Evolutionary conservation across 30 jellyfish, hydroid and myxozoan genomes (phyloP), one percentile per base, ranked within the genome.

Genomic region (Aurelia aurita): DNA sequence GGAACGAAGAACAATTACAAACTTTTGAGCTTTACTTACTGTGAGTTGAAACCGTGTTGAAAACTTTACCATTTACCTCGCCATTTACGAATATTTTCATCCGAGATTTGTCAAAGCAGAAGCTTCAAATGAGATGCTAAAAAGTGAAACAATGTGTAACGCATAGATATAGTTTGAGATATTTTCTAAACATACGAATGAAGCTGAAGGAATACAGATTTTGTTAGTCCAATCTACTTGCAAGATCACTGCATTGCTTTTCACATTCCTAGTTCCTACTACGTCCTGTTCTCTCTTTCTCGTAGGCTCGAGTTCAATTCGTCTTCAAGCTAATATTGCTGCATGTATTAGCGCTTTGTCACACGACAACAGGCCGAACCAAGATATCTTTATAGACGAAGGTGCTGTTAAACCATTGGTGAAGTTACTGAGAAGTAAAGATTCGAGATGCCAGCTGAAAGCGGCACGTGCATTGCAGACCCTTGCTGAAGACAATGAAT

Each of bases 401-500:
- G 89, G 89, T 15, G 89, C 89, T 13, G 89, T 86, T 44, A 65
- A 23, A 47, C 89, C 85, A 25, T 39, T 86, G 35, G 95, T 75
- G 51, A 68, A 64, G 71, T 63, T 86, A 22, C 79, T 86, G 47
- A 62, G 75, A 34, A 63, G 95, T 60, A 86, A 86, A 57, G 89
- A 74, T 16, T 43, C 85, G 20, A 66, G 86, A 31, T 86, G 95
- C 80, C 95, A 86, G 62, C 61, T 86, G 59, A 86, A 86, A 49
- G 95, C 95, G 6, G 95, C 95, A 18, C 72, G 89, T 20, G 95
- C 95, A 1, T 60, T 86, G 74, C 89, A 86, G 21, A 51, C 85
- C 16, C 58, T 86, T 70, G 25, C 95, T 3, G 80, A 86, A 49
- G 89, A 72, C 58, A 86, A 86, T 43, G 35, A 51, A 73, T 63